Conservation (phyloP, 2,113 vertebrate genomes). For the Columbina picui region DNA sequence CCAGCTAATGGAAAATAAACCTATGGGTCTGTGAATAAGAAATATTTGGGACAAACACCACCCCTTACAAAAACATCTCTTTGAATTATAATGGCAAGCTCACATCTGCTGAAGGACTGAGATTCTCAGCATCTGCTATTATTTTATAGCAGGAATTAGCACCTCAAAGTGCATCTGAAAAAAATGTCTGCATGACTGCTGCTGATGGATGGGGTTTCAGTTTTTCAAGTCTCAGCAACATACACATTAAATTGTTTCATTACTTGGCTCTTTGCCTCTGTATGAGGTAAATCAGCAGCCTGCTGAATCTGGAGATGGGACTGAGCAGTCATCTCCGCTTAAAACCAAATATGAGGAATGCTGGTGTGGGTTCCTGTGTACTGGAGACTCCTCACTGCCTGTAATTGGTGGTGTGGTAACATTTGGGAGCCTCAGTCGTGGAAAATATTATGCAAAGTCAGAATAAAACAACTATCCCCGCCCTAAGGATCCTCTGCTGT, state of each 20-base stretch:
- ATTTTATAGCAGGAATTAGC: not conserved
- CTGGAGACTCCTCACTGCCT: not conserved
- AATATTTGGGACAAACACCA: rapidly evolving
- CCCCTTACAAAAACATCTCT: not conserved
- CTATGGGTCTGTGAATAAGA: not conserved
- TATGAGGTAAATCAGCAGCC: not conserved
- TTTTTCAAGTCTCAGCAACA: not conserved
- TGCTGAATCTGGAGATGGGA: not conserved
- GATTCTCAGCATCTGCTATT: not conserved
- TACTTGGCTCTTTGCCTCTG: not conserved
- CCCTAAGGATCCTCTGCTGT: not conserved
- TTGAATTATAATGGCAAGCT: not conserved
- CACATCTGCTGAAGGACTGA: not conserved
- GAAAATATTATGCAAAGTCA: not conserved
- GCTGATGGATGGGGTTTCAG: not conserved
- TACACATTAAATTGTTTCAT: rapidly evolving
- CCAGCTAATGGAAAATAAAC: not conserved
- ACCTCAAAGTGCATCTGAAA: not conserved
- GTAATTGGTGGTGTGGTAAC: not conserved
- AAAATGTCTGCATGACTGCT: not conserved
- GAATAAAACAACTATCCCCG: not conserved
- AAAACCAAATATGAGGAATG: not conserved
- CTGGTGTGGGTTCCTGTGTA: not conserved
- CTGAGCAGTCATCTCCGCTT: not conserved
- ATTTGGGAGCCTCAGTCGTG: not conserved